Conservation (phyloP, 2,888 invertebrate species). For the Cephus pulcher region DNA sequence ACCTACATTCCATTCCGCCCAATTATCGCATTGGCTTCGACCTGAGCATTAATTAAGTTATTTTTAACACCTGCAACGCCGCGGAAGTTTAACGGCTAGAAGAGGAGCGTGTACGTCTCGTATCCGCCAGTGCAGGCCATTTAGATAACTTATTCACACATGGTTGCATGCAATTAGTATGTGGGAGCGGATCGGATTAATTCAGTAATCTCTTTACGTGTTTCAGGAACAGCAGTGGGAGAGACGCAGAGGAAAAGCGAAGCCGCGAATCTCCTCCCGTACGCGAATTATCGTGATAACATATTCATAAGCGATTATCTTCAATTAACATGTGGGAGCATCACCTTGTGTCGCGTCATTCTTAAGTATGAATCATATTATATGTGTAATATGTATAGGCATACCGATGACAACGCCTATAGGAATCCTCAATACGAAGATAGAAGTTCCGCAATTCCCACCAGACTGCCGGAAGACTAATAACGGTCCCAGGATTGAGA, state of each 20-base stretch:
- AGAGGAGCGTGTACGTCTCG: not conserved
- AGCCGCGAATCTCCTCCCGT: not conserved
- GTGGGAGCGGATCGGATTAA: constrained; percentile 28
- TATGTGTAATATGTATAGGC: not conserved
- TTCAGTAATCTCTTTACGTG: not conserved
- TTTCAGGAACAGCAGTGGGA: not conserved
- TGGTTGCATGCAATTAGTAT: constrained; percentile 44
- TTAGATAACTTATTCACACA: constrained; percentile 31
- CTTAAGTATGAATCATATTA: not conserved
- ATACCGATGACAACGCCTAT: not conserved
- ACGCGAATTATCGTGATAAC: not conserved
- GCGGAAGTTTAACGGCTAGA: not conserved
- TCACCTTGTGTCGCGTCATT: not conserved
- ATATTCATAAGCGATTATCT: constrained; percentile 6
- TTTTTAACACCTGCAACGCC: constrained; percentile 47
- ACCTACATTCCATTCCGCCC: constrained; percentile 39
- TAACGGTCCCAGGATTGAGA: constrained; percentile 44
- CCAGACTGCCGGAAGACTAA: constrained; percentile 45
- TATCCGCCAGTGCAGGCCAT: constrained; percentile 11
- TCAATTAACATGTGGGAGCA: constrained; percentile 28
- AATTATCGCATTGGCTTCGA: constrained; percentile 46
- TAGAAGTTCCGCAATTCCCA: not conserved
- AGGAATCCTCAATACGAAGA: not conserved
- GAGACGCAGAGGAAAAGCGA: not conserved
- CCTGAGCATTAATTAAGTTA: constrained; percentile 57